Evolutionary conservation across 37 sponge, comb jelly and placozoan species (phyloP), one percentile per base, ranked within the genome.

Genomic region (Cliona cf. orientalis): DNA sequence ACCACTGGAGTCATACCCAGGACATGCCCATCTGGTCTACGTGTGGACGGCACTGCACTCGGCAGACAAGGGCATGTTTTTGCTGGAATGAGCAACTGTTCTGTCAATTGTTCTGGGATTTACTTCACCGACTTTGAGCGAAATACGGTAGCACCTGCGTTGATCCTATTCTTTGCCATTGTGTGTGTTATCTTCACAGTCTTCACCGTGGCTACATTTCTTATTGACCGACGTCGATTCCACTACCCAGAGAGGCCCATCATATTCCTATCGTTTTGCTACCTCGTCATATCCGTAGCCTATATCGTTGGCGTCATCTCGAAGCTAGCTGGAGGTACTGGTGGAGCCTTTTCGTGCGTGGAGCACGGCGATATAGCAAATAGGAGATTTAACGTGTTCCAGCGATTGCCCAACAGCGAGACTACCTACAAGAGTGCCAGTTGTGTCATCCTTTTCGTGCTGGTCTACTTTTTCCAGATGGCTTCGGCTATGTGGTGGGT

Each of bases 171-270:
- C 35, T 83, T 86, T 43, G 78, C 92, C 31, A 40, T 91, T 4
- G 53, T 86, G 11, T 94, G 97, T 56, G 74, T 91, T 36, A 19
- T 88, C 7, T 89, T 93, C 46, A 91, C 97, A 5, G 71, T 89
- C 3, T 94, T 97, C 37, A 89, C 90, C 12, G 91, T 93, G 1
- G 87, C 89, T 28, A 97, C 97, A 2, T 93, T 89, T 64, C 66
- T 91, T 55, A 91, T 97, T 53, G 94, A 97, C 46, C 90, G 92
- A 23, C 58, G 74, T 11, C 75, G 97, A 9, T 97, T 91, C 80
- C 89, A 88, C 71, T 97, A 97, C 58, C 97, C 97, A 0, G 97
- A 97, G 66, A 49, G 95, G n/a, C 95, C 97, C 3, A 94, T 97
- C 75, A 78, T 97, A 5, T 97, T 85, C 61, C 67, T 94, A 28